Conservation (phyloP, 1,140 invertebrate species). For the Apocrypta bakeri region DNA sequence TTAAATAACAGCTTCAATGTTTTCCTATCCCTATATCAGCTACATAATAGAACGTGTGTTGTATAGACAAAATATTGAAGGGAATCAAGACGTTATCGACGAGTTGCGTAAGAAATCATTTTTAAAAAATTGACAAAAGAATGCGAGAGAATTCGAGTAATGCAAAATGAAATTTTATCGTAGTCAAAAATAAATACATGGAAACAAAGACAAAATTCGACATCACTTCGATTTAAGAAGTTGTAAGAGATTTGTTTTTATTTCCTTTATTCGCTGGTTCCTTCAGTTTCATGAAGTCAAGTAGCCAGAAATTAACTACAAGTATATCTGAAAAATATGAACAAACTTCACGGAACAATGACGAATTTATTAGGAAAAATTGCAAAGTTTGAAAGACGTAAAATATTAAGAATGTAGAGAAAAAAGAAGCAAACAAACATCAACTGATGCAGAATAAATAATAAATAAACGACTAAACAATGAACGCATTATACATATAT, state of each 20-base stretch:
- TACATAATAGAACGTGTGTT: background rate
- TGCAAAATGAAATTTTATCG: background rate
- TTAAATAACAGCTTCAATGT: background rate
- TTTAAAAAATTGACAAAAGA: too few relatives aligned
- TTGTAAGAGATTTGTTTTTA: background rate
- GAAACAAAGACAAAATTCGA: background rate
- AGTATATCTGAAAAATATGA: too few relatives aligned
- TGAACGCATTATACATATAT: slow-evolving; percentile 5
- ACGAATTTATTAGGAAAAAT: slow-evolving; percentile 1
- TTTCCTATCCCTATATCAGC: background rate
- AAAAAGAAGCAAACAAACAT: background rate
- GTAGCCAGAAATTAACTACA: background rate
- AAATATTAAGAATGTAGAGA: background rate
- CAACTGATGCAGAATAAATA: background rate
- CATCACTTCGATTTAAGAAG: background rate
- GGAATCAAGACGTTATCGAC: background rate
- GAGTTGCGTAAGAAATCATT: too few relatives aligned
- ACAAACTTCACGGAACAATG: background rate
- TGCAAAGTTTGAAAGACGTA: too few relatives aligned
- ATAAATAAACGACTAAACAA: slow-evolving; percentile 24
- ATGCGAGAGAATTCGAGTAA: background rate
- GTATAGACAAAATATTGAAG: background rate
- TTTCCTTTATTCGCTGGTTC: background rate
- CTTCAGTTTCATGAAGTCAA: background rate
- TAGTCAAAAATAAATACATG: background rate